Base-by-base conservation (phyloP, 2,888 invertebrate species). In the Ochropleura plecta region DNA sequence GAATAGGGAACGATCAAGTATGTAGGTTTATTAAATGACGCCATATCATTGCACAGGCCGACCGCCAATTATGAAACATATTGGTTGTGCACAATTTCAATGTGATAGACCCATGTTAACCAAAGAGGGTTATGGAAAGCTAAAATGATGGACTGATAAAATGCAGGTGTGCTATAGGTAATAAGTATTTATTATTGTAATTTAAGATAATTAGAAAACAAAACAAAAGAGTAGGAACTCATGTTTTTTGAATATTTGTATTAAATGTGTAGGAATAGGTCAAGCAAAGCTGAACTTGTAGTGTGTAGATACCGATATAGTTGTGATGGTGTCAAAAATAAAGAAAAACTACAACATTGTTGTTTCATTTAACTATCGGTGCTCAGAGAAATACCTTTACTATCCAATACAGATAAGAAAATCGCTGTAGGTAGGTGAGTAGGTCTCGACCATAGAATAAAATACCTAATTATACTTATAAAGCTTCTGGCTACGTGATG, bases 261-360 rank as follows among this genome's bases (percentile, higher is more conserved):
- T 60, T 79, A 49, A 59, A 53, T 81, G 69, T 66, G 46, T 83
- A 67, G 57, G 9, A 16, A 53, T 46, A 63, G 51, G 84, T 63
- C 79, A 51, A 70, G 67, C 63, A 6, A 67, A 70, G 70, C 70
- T 70, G 70, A 14, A 55, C 67, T 70, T 55, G 69, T 78, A 73
- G 53, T 82, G 14, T 20, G 62, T 73, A 79, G 73, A 53, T 46
- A 40, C n/a, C 20, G 12, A 55, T 79, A n/a, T 78, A 40, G 30
- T 12, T 3, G 44, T 40, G 42, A 20, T 46, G 30, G 53, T 63
- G 53, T 49, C 9, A 44, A 79, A 59, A 69, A 73, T 68, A 69
- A 80, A 78, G 16, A 57, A 72, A 65, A 83, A 46, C 12, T 16
- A 14, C 10, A 62, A 63, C 9, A 59, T 59, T 16, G 7, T 18